Evolutionary conservation across 2,797 vertebrate species (phyloP), one percentile per base, ranked within the genome.

Genomic region (Sebastes trivittatus): DNA sequence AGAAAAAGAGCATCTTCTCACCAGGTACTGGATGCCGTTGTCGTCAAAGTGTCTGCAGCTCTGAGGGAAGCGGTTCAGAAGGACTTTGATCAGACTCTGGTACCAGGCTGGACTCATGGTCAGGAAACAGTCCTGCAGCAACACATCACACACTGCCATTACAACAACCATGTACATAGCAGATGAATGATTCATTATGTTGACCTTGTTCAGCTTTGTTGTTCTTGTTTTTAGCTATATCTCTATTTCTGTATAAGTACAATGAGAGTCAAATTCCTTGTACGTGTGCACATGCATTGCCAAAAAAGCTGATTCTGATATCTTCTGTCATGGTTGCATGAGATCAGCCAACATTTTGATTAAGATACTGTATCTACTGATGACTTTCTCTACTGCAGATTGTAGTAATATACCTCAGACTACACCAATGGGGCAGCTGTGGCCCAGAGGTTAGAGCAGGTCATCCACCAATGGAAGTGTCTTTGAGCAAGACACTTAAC

Each of bases 21-120:
- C 98, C 96, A 99, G 95, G 49, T 99, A 99, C 90, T 99, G 98
- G 55, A 97, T 97, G 75, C 97, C 96, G 0, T 93, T 95, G 88
- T 99, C 97, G 0, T 98, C 97, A 81, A 99, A 99, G 90, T 99
- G 97, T 62, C 98, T 96, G 89, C 98, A 99, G 94, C 98, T 99
- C 94, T 99, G 98, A 18, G 98, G 97, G 93, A 99, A 99, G 72
- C 98, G 97, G 75, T 94, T 97, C 70, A 99, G 93, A 30, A 99
- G 96, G 78, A 99, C 98, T 87, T 98, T 99, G 89, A 99, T 99
- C 71, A 99, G 97, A 93, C 97, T 98, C 92, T 99, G 98, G 90
- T 99, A 99, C 98, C 98, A 99, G 92, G 96, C 95, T n/a, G 97
- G 97, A 8, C 97, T 97, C 98, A 99, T 99, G 46, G 97, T 97